Evolutionary conservation across 2,113 vertebrate genomes (phyloP), one percentile per base, ranked within the genome.

Genomic region (Dipodomys spectabilis): DNA sequence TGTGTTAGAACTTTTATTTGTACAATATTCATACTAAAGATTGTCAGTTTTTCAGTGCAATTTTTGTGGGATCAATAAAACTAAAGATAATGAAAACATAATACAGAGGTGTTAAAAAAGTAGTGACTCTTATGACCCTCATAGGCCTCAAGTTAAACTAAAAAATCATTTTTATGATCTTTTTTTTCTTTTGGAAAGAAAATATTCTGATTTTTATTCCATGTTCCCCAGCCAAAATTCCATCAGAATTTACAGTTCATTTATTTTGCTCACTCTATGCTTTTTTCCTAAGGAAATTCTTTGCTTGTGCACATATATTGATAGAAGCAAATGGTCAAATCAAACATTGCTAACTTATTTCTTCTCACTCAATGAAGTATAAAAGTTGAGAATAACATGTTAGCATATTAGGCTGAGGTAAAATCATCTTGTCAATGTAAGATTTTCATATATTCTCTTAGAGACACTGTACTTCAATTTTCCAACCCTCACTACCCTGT

Each of bases 291-390:
- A 92, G 77, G 92, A 91, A 94, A 83, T 90, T 94, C 96, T 98
- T 96, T 95, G 85, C 94, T 93, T 78, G 39, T 90, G 72, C 67
- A 97, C 95, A 95, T 97, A 98, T 87, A 87, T 65, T 75, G 81
- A 97, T 92, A 95, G 53, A 71, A 96, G 62, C 62, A 96, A 96
- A 95, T 96, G 96, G 95, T 89, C 84, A 90, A 92, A 95, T 82
- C 89, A 95, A 93, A 95, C 97, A 95, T 62, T 94, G 92, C n/a
- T 94, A 79, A 96, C 95, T 97, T 97, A 95, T 96, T 87, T 92
- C 92, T 94, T 86, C 65, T 89, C 94, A 49, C 90, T 62, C 95
- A 90, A 95, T 97, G 96, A 95, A 73, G n/a, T 95, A 88, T 65
- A 95, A 79, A 96, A 87, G 91, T 81, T 88, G 74, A 96, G 60